Evolutionary conservation across 2,888 invertebrate genomes (phyloP), one percentile per base, ranked within the genome.

Genomic region (Drosophila peninsularis): DNA sequence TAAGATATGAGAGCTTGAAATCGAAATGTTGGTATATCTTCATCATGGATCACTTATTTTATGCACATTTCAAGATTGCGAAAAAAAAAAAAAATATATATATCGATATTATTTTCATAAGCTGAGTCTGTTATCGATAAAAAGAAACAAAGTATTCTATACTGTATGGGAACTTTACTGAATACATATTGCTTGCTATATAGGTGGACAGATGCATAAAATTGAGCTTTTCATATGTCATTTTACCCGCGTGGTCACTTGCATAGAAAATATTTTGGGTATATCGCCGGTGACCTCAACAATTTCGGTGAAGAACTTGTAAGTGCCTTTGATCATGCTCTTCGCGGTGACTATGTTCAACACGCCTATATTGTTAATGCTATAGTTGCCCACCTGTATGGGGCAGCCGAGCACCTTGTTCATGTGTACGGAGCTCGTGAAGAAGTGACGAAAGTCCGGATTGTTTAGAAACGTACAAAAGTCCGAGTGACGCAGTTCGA

Each of bases 241-340:
- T 7, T 1, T 27, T 36, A 87, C 39, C 41, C 55, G 53, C 17
- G 81, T 60, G 47, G 53, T 81, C 62, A 85, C 71, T 67, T 89
- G 89, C 60, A 85, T 10, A 21, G 89, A 70, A 27, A 85, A 87
- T 24, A 85, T 56, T 61, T 85, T 85, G 42, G 88, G 73, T 42
- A 70, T 52, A 32, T 85, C 84, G 0, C 79, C 70, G 0, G 70
- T 81, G 14, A 54, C 65, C 53, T 85, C 82, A 17, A 81, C 69
- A 11, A 89, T 57, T 54, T 85, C 84, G 5, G 64, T 44, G 36
- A 66, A 85, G 47, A 79, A 79, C 57, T 83, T 85, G 39, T 87
- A 89, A 7, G 21, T 58, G 9, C 87, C 84, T 6, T 42, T 61
- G n/a, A 14, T 14, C 41, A 78, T 13, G 7, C 53, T 54, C n/a